A percentile compares a stretch with the other conserved stretches of the same genome.
phyloP scores from a whole-genome alignment of 2,797 vertebrate species.

The Oreortyx pictus region DNA sequence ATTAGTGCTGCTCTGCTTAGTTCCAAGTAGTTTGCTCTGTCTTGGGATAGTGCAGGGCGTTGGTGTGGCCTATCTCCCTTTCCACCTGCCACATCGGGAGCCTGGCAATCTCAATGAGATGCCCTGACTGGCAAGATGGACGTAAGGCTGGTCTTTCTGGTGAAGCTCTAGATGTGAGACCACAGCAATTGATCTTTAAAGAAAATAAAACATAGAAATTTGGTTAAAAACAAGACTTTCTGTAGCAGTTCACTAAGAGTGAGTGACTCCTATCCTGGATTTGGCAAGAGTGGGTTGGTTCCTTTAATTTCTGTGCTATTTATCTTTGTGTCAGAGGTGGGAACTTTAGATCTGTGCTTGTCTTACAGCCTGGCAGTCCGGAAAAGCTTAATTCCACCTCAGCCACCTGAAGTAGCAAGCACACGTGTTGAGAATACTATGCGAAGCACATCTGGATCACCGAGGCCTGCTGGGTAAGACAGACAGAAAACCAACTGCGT shows the following conservation, averaged over 20 bases:
- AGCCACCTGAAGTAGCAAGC: conserved; percentile 86
- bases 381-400: conserved; percentile 93
- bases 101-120: neutral
- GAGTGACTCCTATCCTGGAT: neutral
- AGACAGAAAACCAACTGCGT: neutral
- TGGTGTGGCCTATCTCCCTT: neutral
- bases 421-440: conserved; percentile 88
- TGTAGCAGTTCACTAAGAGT: rapidly evolving
- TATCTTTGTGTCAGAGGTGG: neutral
- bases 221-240: neutral
- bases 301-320: neutral
- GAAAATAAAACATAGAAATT: neutral
- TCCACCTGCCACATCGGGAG: neutral
- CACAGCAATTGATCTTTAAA: neutral
- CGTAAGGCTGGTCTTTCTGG: neutral
- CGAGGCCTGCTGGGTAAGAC: conserved; percentile 91
- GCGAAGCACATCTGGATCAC: conserved; percentile 90
- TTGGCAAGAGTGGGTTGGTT: neutral
- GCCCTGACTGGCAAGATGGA: neutral
- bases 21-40: neutral
- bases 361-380: conserved; percentile 87
- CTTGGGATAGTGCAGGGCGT: neutral
- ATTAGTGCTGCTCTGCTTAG: neutral
- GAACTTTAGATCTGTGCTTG: neutral
- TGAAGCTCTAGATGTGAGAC: neutral